phyloP scores from a whole-genome alignment of 2,888 invertebrate species.

The Limulus polyphemus region DNA sequence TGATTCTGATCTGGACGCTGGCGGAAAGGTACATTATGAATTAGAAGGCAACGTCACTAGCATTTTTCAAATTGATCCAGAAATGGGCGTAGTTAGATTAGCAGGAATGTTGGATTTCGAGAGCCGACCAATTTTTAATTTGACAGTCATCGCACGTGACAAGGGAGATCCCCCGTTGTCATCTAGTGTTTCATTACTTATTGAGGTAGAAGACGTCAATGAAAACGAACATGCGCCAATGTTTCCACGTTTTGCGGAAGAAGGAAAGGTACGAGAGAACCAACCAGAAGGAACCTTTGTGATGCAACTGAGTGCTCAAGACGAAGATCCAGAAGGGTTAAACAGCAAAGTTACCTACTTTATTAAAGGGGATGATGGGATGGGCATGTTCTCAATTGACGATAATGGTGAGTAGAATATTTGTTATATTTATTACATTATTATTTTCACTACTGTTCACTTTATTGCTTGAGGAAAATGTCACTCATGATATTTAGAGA shows the following conservation, averaged over 20 bases:
- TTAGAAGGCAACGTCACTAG: conserved; percentile 42
- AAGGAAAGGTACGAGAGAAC: conserved; percentile 56
- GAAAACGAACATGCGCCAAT: conserved; percentile 74
- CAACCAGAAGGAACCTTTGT: conserved; percentile 61
- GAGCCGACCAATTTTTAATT: conserved; percentile 71
- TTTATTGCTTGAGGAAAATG: no score
- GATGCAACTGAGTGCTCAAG: conserved; percentile 60
- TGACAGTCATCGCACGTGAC: conserved; percentile 73
- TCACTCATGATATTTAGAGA: no score
- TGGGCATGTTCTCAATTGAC: conserved; percentile 84
- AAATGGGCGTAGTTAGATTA: conserved; percentile 75
- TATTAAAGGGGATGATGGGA: conserved; percentile 73
- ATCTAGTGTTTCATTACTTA: conserved; percentile 59
- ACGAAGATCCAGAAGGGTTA: conserved; percentile 52
- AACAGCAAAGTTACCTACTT: conserved; percentile 74
- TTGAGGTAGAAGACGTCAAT: conserved; percentile 81
- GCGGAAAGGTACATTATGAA: conserved; percentile 68
- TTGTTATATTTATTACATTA: not conserved
- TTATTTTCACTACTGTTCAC: no score
- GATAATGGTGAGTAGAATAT: conserved; percentile 55
- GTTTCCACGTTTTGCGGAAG: conserved; percentile 61
- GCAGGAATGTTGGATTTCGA: conserved; percentile 71
- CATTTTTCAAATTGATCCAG: conserved; percentile 66
- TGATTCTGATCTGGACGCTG: conserved; percentile 72
- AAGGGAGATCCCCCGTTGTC: conserved; percentile 58